Conservation (phyloP, 2,113 vertebrate species). For the Glaucomys volans region DNA sequence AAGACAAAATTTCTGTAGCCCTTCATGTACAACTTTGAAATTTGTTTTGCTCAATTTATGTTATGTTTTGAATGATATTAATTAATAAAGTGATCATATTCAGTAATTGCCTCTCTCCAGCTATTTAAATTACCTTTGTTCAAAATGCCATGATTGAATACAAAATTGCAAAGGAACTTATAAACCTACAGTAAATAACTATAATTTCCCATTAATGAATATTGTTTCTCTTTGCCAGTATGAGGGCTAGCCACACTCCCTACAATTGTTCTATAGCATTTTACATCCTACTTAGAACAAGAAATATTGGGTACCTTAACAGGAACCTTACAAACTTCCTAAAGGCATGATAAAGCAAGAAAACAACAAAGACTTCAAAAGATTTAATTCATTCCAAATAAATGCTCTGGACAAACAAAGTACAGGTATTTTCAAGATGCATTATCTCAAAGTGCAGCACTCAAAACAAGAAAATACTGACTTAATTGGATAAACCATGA, state of each 20-base stretch:
- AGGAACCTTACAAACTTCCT: slow-evolving; percentile 50
- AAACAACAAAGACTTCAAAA: slow-evolving; percentile 47
- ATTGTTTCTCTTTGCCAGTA: neutral
- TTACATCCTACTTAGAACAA: slow-evolving; percentile 15
- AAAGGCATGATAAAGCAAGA: slow-evolving; percentile 41
- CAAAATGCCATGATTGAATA: neutral
- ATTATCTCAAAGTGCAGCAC: neutral
- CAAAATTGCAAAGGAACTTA: neutral
- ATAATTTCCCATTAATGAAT: neutral
- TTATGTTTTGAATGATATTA: neutral
- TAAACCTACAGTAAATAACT: neutral
- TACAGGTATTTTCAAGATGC: neutral
- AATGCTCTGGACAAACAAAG: neutral
- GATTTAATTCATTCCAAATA: slow-evolving; percentile 58
- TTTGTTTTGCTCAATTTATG: neutral
- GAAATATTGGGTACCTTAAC: neutral
- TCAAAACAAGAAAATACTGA: slow-evolving; percentile 24
- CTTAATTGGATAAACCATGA: slow-evolving; percentile 46
- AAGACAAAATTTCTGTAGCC: slow-evolving; percentile 10
- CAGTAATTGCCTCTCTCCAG: neutral
- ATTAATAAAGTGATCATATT: neutral
- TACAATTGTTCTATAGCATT: neutral
- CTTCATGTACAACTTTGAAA: neutral
- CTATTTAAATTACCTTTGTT: slow-evolving; percentile 1
- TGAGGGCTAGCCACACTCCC: neutral